phyloP scores from a whole-genome alignment of 1,140 invertebrate genomes.

The Drosophila sulfurigaster region DNA sequence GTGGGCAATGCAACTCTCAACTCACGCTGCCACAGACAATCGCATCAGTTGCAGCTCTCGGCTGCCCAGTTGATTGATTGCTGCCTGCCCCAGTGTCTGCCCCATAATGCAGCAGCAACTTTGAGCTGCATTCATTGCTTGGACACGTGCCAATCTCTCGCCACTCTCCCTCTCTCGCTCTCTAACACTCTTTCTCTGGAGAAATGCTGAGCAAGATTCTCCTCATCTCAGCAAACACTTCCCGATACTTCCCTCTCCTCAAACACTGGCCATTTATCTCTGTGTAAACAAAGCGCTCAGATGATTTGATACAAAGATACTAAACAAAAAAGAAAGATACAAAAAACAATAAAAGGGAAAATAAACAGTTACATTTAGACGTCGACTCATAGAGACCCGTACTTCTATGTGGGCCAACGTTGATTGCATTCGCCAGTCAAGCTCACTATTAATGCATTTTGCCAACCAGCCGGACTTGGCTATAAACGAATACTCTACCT shows the following conservation, averaged over 20 bases:
- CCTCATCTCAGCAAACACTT: background rate
- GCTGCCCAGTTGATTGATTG: slow-evolving; percentile 64
- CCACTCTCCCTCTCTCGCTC: background rate
- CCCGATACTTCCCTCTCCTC: slow-evolving; percentile 1
- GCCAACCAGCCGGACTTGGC: slow-evolving; percentile 8
- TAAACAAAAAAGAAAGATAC: background rate
- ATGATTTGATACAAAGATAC: slow-evolving; percentile 55
- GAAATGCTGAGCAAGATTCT: background rate
- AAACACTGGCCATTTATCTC: slow-evolving; percentile 63
- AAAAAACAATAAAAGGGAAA: background rate
- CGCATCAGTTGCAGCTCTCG: slow-evolving; percentile 5
- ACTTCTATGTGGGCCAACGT: slow-evolving; percentile 17
- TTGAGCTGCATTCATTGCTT: slow-evolving; percentile 35
- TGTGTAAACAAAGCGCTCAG: slow-evolving; percentile 46
- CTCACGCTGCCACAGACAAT: slow-evolving; percentile 3
- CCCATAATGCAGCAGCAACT: slow-evolving; percentile 13
- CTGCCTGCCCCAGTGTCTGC: slow-evolving; percentile 16
- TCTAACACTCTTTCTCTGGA: no score
- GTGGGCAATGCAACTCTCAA: slow-evolving; percentile 22
- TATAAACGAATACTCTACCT: slow-evolving; percentile 5
- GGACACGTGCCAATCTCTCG: slow-evolving; percentile 37
- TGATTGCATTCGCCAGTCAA: slow-evolving; percentile 22
- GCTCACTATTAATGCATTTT: slow-evolving; percentile 7
- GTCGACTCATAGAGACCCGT: background rate
- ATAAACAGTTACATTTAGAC: slow-evolving; percentile 15